Percentiles rank a stretch among this genome's conserved stretches.
Conservation (phyloP, 2,797 vertebrate species). For the Gadopsis bispinosus region DNA sequence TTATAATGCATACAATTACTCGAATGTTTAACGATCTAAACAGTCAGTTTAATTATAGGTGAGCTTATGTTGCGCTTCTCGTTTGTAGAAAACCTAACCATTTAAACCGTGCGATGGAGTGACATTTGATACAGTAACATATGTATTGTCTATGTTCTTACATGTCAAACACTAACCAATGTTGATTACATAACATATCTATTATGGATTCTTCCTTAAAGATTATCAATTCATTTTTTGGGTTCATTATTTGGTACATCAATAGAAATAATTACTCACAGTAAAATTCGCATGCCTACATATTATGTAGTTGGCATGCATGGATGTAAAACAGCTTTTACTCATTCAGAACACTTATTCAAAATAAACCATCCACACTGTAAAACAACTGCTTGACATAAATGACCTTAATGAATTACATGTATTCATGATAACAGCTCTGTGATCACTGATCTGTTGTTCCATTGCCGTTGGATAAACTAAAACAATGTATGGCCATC, state of each 20-base stretch:
- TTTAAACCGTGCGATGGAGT: background rate
- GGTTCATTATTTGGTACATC: background rate
- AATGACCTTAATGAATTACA: background rate
- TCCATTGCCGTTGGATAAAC: background rate
- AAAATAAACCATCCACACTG: background rate
- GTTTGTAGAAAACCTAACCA: background rate
- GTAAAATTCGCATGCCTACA: background rate
- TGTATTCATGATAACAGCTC: background rate
- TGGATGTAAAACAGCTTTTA: background rate
- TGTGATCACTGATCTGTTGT: background rate
- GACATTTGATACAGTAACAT: constrained; percentile 5
- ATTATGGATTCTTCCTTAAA: background rate
- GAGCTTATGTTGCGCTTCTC: background rate
- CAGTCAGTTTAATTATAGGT: constrained; percentile 9
- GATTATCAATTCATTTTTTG: background rate
- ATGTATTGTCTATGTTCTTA: background rate
- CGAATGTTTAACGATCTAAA: constrained; percentile 23
- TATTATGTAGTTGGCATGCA: background rate
- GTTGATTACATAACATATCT: background rate
- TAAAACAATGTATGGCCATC: background rate
- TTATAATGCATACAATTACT: constrained; percentile 17
- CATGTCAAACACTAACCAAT: background rate
- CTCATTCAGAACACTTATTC: background rate
- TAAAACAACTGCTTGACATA: background rate
- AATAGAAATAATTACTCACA: background rate